Evolutionary conservation across 1,140 invertebrate genomes (phyloP).

Genomic region (Macrostomum lignano): DNA sequence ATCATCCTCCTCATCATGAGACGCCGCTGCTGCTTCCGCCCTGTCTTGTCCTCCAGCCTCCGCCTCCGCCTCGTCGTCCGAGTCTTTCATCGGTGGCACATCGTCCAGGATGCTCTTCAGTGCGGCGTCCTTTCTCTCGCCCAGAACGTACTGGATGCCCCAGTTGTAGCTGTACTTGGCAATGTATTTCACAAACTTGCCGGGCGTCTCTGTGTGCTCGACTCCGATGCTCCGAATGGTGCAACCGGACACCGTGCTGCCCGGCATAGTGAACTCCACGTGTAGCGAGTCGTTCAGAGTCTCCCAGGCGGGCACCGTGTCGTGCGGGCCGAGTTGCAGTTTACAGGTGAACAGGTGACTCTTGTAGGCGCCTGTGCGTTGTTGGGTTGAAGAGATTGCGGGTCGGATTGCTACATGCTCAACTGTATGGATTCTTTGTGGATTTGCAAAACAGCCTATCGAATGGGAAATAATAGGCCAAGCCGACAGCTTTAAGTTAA

Average conservation of each 20-base stretch:
- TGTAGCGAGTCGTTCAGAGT: not conserved
- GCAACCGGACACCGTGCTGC: constrained; percentile 1
- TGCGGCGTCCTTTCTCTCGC: not conserved
- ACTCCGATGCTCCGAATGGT: constrained; percentile 2
- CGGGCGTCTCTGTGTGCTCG: not conserved
- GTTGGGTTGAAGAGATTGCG: no score
- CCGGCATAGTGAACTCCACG: constrained; percentile 5
- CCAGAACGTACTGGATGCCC: constrained; percentile 2
- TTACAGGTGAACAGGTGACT: constrained; percentile 3
- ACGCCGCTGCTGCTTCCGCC: no score
- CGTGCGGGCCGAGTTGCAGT: constrained; percentile 3
- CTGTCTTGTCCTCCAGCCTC: no score
- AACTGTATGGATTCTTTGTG: no score
- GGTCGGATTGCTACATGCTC: no score
- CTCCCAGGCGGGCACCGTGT: not conserved
- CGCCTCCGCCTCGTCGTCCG: not conserved
- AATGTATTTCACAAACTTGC: constrained; percentile 5
- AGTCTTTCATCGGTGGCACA: no score
- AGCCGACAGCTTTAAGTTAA: no score
- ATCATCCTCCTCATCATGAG: no score
- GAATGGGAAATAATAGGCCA: no score
- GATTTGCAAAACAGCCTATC: no score
- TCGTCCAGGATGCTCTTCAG: constrained; percentile 4
- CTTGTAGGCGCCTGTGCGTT: constrained; percentile 5
- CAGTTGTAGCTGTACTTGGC: not conserved